Conservation (phyloP, 37 sponge, comb jelly and placozoan genomes). For the Halisarca cf. caerulea region DNA sequence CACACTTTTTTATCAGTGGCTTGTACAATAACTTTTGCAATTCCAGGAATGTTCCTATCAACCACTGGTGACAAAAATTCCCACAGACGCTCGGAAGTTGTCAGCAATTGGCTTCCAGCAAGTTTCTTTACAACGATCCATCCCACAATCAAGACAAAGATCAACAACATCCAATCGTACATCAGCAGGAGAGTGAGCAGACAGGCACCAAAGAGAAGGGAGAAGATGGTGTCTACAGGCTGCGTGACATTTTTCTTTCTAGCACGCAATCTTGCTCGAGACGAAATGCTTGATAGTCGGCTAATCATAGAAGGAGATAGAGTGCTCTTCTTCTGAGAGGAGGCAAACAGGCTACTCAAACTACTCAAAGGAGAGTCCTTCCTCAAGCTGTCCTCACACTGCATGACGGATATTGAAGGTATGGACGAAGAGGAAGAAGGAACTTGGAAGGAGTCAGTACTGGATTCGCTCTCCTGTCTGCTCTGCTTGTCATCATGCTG, state of each 20-base stretch:
- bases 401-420: neutral
- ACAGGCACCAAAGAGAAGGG: neutral
- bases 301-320: too few relatives aligned
- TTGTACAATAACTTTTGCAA: neutral
- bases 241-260: neutral
- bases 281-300: too few relatives aligned
- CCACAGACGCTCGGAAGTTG: neutral
- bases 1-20: neutral
- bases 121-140: neutral
- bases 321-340: neutral
- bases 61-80: neutral
- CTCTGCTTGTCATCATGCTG: too few relatives aligned
- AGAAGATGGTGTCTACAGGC: neutral
- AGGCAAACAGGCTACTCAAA: neutral
- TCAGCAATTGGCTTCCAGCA: neutral
- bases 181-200: neutral
- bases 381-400: neutral
- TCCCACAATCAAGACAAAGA: slow-evolving; percentile 19
- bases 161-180: neutral
- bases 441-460: neutral
- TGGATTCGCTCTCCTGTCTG: too few relatives aligned
- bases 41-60: neutral
- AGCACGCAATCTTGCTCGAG: neutral
- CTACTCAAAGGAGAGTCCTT: neutral
- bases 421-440: neutral